Percentiles rank a stretch among this genome's conserved stretches.
These are phyloP conservation scores for Dascillus cervinus DNA, from an alignment of 2,888 invertebrate genomes.

Conservation along the genomic window DNA sequence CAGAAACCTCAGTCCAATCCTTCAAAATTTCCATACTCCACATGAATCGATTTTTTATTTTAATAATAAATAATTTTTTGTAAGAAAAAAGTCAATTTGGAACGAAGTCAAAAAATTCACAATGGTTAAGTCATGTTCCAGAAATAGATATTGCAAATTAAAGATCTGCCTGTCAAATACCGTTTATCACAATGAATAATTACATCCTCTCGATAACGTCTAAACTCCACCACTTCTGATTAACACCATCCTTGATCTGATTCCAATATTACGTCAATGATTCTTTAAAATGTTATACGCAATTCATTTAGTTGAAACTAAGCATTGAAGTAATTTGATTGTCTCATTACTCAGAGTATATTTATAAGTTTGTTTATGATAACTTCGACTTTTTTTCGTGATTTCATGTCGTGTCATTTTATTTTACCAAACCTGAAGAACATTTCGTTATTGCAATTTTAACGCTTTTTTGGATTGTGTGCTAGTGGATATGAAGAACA, in stretches of 20 bases:
- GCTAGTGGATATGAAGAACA: conserved; percentile 16
- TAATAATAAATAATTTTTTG: no score
- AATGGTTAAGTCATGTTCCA: not conserved
- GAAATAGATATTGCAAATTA: not conserved
- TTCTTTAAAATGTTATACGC: not conserved
- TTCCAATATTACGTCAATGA: conserved; percentile 24
- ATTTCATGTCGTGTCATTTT: no score
- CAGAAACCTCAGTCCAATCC: no score
- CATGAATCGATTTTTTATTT: no score
- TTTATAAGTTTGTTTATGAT: not conserved
- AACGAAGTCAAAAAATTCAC: no score
- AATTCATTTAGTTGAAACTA: not conserved
- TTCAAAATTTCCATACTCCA: no score
- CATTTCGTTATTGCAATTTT: no score
- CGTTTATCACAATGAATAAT: not conserved
- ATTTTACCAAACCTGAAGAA: no score
- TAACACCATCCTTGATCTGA: conserved; percentile 22
- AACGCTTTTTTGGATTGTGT: no score
- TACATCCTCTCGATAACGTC: not conserved
- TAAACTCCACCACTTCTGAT: conserved; percentile 11
- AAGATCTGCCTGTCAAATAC: not conserved
- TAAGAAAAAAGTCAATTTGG: no score
- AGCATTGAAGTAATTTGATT: not conserved
- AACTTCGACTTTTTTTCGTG: no score
- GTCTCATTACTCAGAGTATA: not conserved